phyloP scores from a whole-genome alignment of 2,797 vertebrate genomes.

The Gallinago nigripennis region DNA sequence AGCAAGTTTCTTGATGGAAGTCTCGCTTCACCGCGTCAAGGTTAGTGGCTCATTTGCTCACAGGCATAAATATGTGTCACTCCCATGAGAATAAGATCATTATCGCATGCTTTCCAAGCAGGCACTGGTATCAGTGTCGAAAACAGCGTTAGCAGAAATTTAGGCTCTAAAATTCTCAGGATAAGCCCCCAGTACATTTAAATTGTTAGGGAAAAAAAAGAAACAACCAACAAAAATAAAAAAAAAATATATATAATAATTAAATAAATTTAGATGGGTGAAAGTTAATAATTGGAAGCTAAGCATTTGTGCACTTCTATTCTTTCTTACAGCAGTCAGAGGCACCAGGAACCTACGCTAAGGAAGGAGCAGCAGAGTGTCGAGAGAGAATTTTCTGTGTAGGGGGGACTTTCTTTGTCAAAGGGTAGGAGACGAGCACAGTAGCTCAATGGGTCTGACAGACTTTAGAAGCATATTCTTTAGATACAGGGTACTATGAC shows the following conservation, averaged over 20 bases:
- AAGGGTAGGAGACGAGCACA: not conserved
- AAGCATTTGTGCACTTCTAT: conserved; percentile 81
- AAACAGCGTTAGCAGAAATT: conserved; percentile 78
- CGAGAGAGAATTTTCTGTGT: not conserved
- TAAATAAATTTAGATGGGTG: conserved; percentile 72
- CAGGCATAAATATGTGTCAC: conserved; percentile 81
- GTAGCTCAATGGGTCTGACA: not conserved
- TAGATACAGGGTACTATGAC: not conserved
- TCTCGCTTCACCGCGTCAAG: conserved; percentile 72
- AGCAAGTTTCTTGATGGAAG: conserved; percentile 68
- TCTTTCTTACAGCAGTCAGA: conserved; percentile 81
- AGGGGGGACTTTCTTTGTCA: not conserved
- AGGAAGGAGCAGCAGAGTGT: conserved; percentile 45
- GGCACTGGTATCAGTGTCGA: conserved; percentile 78
- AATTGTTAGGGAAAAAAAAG: conserved; percentile 76
- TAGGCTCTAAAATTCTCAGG: conserved; percentile 73
- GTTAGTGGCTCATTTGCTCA: conserved; percentile 76
- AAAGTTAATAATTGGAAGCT: conserved; percentile 82
- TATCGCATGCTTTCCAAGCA: conserved; percentile 83
- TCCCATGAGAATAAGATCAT: conserved; percentile 79
- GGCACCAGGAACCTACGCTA: conserved; percentile 71
- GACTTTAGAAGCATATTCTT: not conserved
- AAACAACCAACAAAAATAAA: conserved; percentile 56
- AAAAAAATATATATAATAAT: not conserved
- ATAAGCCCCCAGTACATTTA: conserved; percentile 77